phyloP scores from a whole-genome alignment of 2,113 vertebrate genomes.

The Crocuta crocuta region DNA sequence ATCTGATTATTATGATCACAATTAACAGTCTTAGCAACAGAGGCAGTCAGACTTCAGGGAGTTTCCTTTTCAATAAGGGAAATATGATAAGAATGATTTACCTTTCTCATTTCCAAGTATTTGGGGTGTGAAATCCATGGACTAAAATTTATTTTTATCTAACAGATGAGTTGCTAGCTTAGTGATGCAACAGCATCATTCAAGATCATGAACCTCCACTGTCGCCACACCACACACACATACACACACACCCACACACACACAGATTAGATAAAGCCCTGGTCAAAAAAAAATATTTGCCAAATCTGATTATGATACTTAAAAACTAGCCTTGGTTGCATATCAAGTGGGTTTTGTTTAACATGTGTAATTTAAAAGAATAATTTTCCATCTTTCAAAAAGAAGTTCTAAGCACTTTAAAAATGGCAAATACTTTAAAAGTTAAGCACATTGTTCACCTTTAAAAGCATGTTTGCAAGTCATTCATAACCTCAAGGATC shows the following conservation, averaged over 20 bases:
- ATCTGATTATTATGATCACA: not conserved
- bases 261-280: not conserved
- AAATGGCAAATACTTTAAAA: constrained; percentile 32
- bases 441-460: not conserved
- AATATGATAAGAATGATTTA: not conserved
- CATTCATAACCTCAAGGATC: not conserved
- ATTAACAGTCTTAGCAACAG: constrained; percentile 51
- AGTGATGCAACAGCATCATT: not conserved
- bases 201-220: not conserved
- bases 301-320: not conserved
- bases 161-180: not conserved
- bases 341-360: not conserved
- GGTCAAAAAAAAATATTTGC: not conserved
- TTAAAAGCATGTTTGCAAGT: not conserved
- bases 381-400: constrained; percentile 43
- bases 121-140: not conserved
- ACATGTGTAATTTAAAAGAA: constrained; percentile 12
- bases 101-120: constrained; percentile 17
- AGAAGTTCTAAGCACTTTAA: constrained; percentile 8
- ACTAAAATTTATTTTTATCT: constrained; percentile 29
- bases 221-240: not conserved
- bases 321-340: not conserved
- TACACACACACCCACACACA: not conserved
- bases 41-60: not conserved
- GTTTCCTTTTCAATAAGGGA: constrained; percentile 49